Evolutionary conservation across 2,888 invertebrate genomes (phyloP).

Genomic region (Hylaea fasciaria): DNA sequence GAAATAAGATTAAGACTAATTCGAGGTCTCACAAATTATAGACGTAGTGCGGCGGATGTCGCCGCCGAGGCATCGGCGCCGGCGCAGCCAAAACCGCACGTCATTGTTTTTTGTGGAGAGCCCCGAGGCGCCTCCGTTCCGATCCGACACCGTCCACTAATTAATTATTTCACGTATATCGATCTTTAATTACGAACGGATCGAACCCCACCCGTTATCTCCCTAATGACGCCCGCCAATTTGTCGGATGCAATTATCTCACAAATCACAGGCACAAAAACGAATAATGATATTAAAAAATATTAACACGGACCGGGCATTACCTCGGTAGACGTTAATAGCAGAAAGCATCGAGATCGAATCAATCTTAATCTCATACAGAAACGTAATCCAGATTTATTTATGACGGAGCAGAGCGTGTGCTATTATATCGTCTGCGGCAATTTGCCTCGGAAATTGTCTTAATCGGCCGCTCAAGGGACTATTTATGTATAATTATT

Average conservation of each 20-base stretch:
- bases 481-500: conserved; percentile 86
- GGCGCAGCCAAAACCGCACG: conserved; percentile 79
- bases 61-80: conserved; percentile 77
- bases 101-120: conserved; percentile 83
- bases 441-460: conserved; percentile 85
- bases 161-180: conserved; percentile 85
- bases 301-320: conserved; percentile 78
- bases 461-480: conserved; percentile 86
- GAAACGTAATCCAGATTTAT: conserved; percentile 85
- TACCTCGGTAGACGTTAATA: conserved; percentile 78
- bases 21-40: conserved; percentile 83
- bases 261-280: conserved; percentile 77
- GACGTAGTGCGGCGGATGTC: conserved; percentile 79
- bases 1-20: conserved; percentile 81
- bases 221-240: conserved; percentile 80
- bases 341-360: conserved; percentile 82
- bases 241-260: conserved; percentile 82
- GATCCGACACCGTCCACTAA: conserved; percentile 74
- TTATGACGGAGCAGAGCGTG: conserved; percentile 82
- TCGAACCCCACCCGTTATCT: conserved; percentile 76
- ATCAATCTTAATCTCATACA: conserved; percentile 85
- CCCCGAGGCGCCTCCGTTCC: conserved; percentile 72
- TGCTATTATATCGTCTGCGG: conserved; percentile 85
- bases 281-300: conserved; percentile 77
- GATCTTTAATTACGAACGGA: conserved; percentile 82